Base-by-base conservation (phyloP, 2,888 invertebrate genomes). In the Cheilosia soror region DNA sequence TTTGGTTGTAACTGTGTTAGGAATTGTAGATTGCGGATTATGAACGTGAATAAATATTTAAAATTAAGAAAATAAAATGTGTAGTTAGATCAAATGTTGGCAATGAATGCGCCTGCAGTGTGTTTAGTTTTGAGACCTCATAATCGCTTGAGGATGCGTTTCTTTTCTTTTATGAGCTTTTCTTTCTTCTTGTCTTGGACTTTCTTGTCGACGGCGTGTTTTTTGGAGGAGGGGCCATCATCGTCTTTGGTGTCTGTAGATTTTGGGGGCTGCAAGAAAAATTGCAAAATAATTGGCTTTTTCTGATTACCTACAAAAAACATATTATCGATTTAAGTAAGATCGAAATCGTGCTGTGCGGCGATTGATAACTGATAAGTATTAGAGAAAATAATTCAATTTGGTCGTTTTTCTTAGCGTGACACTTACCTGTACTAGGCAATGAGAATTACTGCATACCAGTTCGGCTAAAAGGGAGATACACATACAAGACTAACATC, bases 71-170 rank as follows among this genome's bases (percentile, higher is more conserved):
- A 85, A 81, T 66, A 85, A 85, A 76, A 76, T 63, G 71, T 85
- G 72, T 84, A 71, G 71, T 84, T 79, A 84, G 73, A 85, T 81
- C 66, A 78, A 47, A 60, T 66, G 72, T 82, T 75, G 79, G 87
- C 78, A 86, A 78, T 80, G 75, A n/a, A 57, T 77, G 69, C 68
- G 83, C 76, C 79, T 47, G 68, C 55, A 55, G 42, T 80, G 62
- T 80, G 53, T 68, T 63, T 78, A 65, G 51, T 89, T 87, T 88
- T 58, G 71, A 63, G 87, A 89, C 88, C 92, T 96, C 96, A 97
- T 95, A 97, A 96, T 93, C 97, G 94, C 92, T 97, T 97, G 73
- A 97, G 93, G 88, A 96, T 96, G 92, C 96, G 95, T 92, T 96
- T 97, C 92, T 97, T 97, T 90, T 97, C 97, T 93, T 96, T 97